Evolutionary conservation across 2,888 invertebrate genomes (phyloP), one percentile per base, ranked within the genome.

Genomic region (Nysson spinosus): DNA sequence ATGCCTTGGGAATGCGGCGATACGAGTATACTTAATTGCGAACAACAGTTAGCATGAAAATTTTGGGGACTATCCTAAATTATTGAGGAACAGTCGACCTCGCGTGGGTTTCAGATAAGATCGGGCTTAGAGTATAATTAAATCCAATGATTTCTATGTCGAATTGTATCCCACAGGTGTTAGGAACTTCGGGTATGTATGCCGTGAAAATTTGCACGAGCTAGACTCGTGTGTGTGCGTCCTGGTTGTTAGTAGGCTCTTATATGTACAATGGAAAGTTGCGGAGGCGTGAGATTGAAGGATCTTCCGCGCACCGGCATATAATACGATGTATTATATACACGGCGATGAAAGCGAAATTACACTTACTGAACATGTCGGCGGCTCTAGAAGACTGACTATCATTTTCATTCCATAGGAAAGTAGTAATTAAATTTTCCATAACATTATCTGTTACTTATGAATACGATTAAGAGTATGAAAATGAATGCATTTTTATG

Each of bases 271-370:
- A 30, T 69, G 46, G 75, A 72, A 72, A 74, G 72, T 74, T 66
- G 61, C 54, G 57, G 28, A 49, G 74, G 71, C 52, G 66, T 58
- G 51, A 44, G 40, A 58, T 44, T 35, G 19, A 49, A 47, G 49
- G 40, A 52, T 65, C 20, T 51, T 37, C 19, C 20, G 17, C 42
- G 22, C 26, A 30, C 43, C 26, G 16, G 39, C 16, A n/a, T 55
- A 50, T 60, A 56, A 68, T 39, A 57, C 43, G 24, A 24, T 28
- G 37, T 40, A 49, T 66, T 50, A 71, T 71, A 71, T 63, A 46
- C 47, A 54, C 55, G n/a, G n/a, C 57, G 75, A 34, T 50, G 72
- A 73, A 73, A 73, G 72, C 57, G 72, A 73, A 73, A 73, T 71
- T 52, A 42, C 24, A 28, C 58, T 50, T 12, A 22, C 46, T 30